phyloP scores from a whole-genome alignment of 2,888 invertebrate genomes.

The Athrips mouffetella region DNA sequence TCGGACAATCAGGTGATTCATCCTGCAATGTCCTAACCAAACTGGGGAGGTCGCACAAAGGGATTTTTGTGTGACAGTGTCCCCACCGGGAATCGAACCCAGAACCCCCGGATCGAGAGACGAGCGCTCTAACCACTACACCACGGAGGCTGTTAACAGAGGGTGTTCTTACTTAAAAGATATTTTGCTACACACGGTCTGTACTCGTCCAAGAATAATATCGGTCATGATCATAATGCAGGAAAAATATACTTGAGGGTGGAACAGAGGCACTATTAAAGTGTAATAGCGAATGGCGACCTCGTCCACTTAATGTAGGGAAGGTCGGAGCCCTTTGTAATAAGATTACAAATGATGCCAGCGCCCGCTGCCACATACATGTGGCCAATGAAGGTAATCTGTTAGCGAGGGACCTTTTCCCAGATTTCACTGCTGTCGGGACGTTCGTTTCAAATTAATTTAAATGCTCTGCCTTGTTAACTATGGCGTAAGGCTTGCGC shows the following conservation, averaged over 20 bases:
- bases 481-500: too few species aligned
- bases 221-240: background rate
- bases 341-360: slow-evolving; percentile 16
- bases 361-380: slow-evolving; percentile 8
- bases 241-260: background rate
- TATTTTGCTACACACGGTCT: background rate
- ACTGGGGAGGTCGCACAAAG: too few species aligned
- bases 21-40: too few species aligned
- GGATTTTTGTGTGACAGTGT: too few species aligned
- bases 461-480: background rate
- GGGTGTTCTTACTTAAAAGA: background rate
- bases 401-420: background rate
- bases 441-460: background rate
- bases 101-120: too few species aligned
- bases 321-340: slow-evolving; percentile 12
- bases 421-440: slow-evolving; percentile 1
- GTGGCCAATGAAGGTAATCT: slow-evolving; percentile 20
- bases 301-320: slow-evolving; percentile 10
- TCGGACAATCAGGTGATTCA: too few species aligned
- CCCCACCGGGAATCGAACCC: too few species aligned
- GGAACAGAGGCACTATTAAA: background rate
- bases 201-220: background rate
- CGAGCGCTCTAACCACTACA: too few species aligned
- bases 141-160: background rate
- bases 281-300: background rate